A percentile compares a stretch with the other conserved stretches of the same genome.
phyloP scores from a whole-genome alignment of 2,797 vertebrate species.

The Oreochromis grahami region DNA sequence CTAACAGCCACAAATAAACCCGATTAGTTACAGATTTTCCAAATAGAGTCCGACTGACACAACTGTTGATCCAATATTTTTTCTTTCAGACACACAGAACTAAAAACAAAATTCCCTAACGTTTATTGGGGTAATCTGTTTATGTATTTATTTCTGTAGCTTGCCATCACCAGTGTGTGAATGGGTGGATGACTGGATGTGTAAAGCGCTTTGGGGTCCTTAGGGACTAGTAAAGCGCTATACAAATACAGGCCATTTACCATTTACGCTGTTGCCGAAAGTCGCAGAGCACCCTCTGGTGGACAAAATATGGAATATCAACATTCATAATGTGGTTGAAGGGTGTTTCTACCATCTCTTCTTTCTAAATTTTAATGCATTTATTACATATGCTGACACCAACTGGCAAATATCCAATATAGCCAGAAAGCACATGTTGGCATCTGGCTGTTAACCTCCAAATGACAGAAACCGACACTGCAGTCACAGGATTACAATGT shows the following conservation, averaged over 20 bases:
- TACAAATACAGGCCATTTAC: too few species aligned
- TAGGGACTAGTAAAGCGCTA: too few species aligned
- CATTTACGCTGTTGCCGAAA: neutral
- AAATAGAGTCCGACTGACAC: neutral
- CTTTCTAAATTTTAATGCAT: neutral
- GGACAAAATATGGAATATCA: neutral
- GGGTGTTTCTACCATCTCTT: neutral
- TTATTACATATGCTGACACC: neutral
- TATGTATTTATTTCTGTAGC: fast-evolving
- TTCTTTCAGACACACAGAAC: neutral
- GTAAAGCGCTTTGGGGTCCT: too few species aligned
- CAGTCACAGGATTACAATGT: constrained; percentile 9
- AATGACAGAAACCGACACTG: constrained; percentile 23
- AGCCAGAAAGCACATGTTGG: constrained; percentile 61
- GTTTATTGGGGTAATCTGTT: neutral
- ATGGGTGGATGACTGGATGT: too few species aligned
- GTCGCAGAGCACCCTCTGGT: fast-evolving
- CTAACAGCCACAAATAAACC: constrained; percentile 20
- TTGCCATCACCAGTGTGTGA: too few species aligned
- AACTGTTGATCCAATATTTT: neutral
- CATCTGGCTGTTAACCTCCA: constrained; percentile 22
- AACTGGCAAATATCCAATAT: neutral
- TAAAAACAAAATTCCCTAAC: neutral
- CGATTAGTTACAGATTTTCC: neutral
- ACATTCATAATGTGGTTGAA: neutral